These are phyloP conservation scores for Ramazzottius varieornatus DNA, from an alignment of 2,888 invertebrate species.

Conservation along the genomic window DNA sequence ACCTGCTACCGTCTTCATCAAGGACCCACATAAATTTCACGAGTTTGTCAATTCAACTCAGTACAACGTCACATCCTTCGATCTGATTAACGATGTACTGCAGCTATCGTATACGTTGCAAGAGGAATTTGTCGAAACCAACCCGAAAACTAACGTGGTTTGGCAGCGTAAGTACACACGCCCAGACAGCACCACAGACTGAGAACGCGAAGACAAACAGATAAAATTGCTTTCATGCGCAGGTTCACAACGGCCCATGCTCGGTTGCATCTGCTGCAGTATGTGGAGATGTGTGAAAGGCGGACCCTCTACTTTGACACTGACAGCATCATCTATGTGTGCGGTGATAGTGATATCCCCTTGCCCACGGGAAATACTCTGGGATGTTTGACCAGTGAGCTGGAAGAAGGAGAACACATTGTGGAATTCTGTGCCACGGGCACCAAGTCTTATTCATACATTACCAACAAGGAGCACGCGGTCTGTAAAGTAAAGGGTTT, in stretches of 20 bases:
- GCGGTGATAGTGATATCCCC: too few species aligned
- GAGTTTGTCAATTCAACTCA: not conserved
- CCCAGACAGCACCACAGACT: not conserved
- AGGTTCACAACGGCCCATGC: not conserved
- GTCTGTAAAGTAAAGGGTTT: too few species aligned
- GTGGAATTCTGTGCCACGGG: too few species aligned
- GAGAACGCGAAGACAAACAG: not conserved
- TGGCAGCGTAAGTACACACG: not conserved
- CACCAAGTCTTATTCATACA: too few species aligned
- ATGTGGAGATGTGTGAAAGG: too few species aligned
- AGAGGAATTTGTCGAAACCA: not conserved
- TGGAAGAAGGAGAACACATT: too few species aligned
- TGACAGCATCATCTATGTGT: too few species aligned
- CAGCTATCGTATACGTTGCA: not conserved
- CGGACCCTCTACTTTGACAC: too few species aligned
- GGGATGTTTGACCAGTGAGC: too few species aligned
- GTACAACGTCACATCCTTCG: not conserved
- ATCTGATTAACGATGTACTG: not conserved
- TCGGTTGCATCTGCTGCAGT: not conserved
- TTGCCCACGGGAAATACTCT: too few species aligned
- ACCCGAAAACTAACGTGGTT: not conserved
- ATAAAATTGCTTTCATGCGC: not conserved
- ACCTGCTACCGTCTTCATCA: not conserved
- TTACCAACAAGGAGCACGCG: too few species aligned
- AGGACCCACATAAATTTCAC: not conserved